Percentiles rank a stretch among this genome's conserved stretches.
Conservation (phyloP, 2,888 invertebrate species). For the Adelphocoris suturalis region DNA sequence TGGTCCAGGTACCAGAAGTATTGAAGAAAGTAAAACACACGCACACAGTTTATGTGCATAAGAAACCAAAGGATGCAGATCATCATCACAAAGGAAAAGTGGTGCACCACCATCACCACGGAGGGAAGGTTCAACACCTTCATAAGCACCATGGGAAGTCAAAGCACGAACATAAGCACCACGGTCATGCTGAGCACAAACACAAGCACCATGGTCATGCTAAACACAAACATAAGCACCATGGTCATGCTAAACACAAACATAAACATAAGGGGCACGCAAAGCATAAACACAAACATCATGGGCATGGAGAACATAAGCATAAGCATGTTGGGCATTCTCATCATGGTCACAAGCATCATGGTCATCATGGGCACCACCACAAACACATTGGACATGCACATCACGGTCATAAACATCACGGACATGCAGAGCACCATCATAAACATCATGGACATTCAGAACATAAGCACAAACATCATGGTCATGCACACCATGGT, state of each 20-base stretch:
- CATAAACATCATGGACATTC: slow-evolving; percentile 75
- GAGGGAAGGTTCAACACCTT: slow-evolving; percentile 74
- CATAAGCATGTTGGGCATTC: slow-evolving; percentile 74
- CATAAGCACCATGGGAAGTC: slow-evolving; percentile 74
- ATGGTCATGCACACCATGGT: slow-evolving; percentile 74
- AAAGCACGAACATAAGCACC: slow-evolving; percentile 72
- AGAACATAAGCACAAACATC: slow-evolving; percentile 73
- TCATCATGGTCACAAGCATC: slow-evolving; percentile 73
- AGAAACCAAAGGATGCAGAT: slow-evolving; percentile 74
- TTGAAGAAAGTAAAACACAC: slow-evolving; percentile 73
- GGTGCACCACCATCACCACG: slow-evolving; percentile 75
- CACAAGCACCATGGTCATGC: slow-evolving; percentile 74
- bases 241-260: slow-evolving; percentile 73
- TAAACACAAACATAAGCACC: slow-evolving; percentile 75
- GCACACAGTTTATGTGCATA: slow-evolving; percentile 74
- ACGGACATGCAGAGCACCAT: slow-evolving; percentile 75
- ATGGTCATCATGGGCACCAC: slow-evolving; percentile 69
- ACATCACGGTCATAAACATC: slow-evolving; percentile 74
- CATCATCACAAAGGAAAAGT: slow-evolving; percentile 74
- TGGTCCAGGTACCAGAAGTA: slow-evolving; percentile 72
- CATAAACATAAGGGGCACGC: slow-evolving; percentile 76
- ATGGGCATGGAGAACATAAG: slow-evolving; percentile 70
- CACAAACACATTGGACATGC: slow-evolving; percentile 74
- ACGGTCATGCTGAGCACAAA: slow-evolving; percentile 73
- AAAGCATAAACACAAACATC: slow-evolving; percentile 73